phyloP scores from a whole-genome alignment of 2,113 vertebrate species.

The Crotalus tigris region DNA sequence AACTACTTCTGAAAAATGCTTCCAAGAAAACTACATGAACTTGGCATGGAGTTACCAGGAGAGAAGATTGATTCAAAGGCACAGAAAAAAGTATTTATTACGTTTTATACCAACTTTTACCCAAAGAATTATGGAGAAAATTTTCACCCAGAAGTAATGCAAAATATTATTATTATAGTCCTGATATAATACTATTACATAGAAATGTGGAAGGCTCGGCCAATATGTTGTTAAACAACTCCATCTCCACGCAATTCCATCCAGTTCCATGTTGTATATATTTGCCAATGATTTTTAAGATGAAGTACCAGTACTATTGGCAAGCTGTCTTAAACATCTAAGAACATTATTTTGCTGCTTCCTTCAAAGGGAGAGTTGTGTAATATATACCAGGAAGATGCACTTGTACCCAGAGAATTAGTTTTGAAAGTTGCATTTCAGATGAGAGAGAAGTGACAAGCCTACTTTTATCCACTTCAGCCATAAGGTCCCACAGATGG shows the following conservation, averaged over 20 bases:
- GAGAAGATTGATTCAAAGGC: neutral
- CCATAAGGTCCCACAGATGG: too few relatives aligned
- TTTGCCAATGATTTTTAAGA: too few relatives aligned
- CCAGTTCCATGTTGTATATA: too few relatives aligned
- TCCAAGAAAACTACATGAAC: neutral
- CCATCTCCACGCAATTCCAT: too few relatives aligned
- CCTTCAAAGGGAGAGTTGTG: too few relatives aligned
- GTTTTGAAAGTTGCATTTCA: neutral
- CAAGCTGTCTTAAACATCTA: too few relatives aligned
- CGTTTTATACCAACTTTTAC: neutral
- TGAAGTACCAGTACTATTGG: too few relatives aligned
- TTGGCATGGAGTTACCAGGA: neutral
- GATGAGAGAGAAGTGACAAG: neutral
- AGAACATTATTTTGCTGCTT: too few relatives aligned
- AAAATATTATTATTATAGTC: neutral
- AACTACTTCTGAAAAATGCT: neutral
- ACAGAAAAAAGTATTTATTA: neutral
- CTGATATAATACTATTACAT: neutral
- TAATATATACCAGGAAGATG: too few relatives aligned
- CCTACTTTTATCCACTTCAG: neutral
- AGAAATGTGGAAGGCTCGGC: too few relatives aligned
- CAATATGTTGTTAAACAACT: too few relatives aligned
- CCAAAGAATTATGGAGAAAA: neutral
- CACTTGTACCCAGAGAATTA: too few relatives aligned
- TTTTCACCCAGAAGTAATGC: neutral